These are phyloP conservation scores for Melanerpes formicivorus DNA, from an alignment of 2,113 vertebrate species.

Conservation along the genomic window DNA sequence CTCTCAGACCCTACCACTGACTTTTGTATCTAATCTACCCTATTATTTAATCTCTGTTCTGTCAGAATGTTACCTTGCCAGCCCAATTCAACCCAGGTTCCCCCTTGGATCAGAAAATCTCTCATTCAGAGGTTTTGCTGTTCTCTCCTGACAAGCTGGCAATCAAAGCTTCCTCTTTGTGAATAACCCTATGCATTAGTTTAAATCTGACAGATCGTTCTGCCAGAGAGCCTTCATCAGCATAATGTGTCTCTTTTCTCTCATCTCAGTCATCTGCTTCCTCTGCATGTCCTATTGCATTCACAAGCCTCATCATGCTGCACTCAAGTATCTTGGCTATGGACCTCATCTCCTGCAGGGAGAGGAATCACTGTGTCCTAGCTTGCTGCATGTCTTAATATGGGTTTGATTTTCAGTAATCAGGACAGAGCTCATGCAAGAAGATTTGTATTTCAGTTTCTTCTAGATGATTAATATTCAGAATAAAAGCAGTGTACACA, in stretches of 20 bases:
- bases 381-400: not conserved
- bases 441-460: not conserved
- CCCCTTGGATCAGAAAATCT: not conserved
- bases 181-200: not conserved
- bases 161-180: slow-evolving; percentile 7
- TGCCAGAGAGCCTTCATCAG: not conserved
- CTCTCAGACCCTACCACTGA: not conserved
- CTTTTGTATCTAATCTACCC: not conserved
- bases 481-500: not conserved
- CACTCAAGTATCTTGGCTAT: slow-evolving; percentile 1
- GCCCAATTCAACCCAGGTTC: not conserved
- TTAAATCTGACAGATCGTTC: not conserved
- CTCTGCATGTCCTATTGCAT: not conserved
- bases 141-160: not conserved
- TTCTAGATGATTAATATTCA: not conserved
- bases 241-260: slow-evolving; percentile 16
- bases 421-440: not conserved
- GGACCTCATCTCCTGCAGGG: not conserved
- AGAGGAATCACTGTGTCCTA: slow-evolving; percentile 2
- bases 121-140: not conserved
- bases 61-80: not conserved
- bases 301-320: not conserved
- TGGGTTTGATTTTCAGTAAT: not conserved
- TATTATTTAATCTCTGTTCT: not conserved
- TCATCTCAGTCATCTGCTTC: slow-evolving; percentile 15